A percentile compares a stretch with the other conserved stretches of the same genome.
These are phyloP conservation scores for Gadus macrocephalus DNA, from an alignment of 2,113 vertebrate species.

Conservation along the genomic window DNA sequence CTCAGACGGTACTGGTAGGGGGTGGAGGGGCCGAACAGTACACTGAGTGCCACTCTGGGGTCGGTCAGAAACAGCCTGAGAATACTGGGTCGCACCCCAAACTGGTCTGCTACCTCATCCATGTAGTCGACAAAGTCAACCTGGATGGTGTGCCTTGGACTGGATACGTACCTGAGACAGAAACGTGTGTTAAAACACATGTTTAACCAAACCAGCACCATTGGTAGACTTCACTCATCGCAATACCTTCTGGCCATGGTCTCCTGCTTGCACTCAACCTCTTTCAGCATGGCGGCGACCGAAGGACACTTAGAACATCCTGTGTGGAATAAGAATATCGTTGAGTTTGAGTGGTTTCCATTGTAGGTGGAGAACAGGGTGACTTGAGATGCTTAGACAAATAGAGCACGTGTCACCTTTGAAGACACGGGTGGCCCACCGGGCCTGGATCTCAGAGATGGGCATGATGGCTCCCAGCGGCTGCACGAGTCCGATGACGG, in stretches of 20 bases:
- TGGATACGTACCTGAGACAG: constrained; percentile 75
- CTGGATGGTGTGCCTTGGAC: constrained; percentile 83
- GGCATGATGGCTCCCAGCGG: constrained; percentile 90
- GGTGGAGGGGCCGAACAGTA: constrained; percentile 79
- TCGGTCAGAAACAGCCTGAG: constrained; percentile 74
- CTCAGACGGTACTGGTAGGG: constrained; percentile 84
- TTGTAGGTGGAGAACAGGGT: background rate
- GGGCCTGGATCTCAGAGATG: constrained; percentile 84
- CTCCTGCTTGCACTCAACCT: constrained; percentile 71
- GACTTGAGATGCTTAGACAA: background rate
- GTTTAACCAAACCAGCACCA: background rate
- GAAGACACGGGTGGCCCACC: constrained; percentile 84
- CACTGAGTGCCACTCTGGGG: constrained; percentile 69
- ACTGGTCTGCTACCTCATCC: constrained; percentile 74
- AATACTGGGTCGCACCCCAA: constrained; percentile 75
- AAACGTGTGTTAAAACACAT: constrained; percentile 6
- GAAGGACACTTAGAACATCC: constrained; percentile 72
- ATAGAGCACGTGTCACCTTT: constrained; percentile 71
- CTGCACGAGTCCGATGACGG: constrained; percentile 85
- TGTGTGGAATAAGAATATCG: constrained; percentile 35
- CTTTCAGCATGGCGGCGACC: constrained; percentile 69
- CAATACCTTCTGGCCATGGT: constrained; percentile 71
- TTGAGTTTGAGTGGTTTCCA: background rate
- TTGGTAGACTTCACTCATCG: background rate
- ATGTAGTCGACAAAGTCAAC: constrained; percentile 74